Base-by-base conservation (phyloP, 2,888 invertebrate species). In the Drosophila neonasuta region DNA sequence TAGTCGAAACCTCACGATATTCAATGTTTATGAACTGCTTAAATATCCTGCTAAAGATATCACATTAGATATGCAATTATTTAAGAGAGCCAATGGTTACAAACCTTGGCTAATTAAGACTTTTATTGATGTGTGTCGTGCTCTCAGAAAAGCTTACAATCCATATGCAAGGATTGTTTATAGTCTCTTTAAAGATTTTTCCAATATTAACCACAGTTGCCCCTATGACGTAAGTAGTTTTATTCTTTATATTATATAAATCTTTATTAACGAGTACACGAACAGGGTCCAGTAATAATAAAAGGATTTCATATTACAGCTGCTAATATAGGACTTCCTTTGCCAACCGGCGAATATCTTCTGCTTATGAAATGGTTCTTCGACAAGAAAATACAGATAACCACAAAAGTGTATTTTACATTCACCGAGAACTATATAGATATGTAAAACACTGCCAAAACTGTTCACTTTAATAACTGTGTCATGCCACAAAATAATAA, bases 381-480 rank as follows among this genome's bases (percentile, higher is more conserved):
- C n/a, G 36, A 36, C n/a, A 36, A 36, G 36, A 36, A 36, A 36
- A 36, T 36, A 36, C 36, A 36, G n/a, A 36, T 36, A 36, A 36
- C 36, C 5, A 36, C 36, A n/a, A 36, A 36, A 6, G 36, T 36
- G 4, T 36, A n/a, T 36, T 36, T 36, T n/a, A n/a, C 36, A 11
- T 36, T 36, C n/a, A 36, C 36, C 2, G 36, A 36, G n/a, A 36
- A 36, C 11, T 36, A 36, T 36, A 36, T 36, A n/a, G 36, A 36
- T 36, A 36, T 36, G 36, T 36, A 24, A 24, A 24, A 24, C 24
- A 6, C 0, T 24, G 6, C 24, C 24, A 24, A 24, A 24, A 24
- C 24, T 6, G 6, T 24, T 24, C 5, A 24, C 24, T 5, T 24
- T 24, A 24, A 24, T 24, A 6, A 24, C 24, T 1, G 24, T 24